phyloP scores from a whole-genome alignment of 1,140 invertebrate genomes.

The Araneus ventricosus region DNA sequence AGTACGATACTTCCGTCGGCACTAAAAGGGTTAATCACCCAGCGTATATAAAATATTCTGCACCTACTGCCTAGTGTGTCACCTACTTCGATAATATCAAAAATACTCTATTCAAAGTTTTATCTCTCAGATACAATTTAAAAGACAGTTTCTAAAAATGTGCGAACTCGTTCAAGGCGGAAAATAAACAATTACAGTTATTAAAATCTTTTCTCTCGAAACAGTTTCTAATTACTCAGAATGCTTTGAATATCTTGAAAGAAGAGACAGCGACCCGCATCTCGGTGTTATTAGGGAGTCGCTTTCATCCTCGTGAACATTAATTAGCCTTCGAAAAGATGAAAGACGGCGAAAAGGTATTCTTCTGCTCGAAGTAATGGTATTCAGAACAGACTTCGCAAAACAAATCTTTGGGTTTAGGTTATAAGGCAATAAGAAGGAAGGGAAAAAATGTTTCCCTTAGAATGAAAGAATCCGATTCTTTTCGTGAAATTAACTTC shows the following conservation, averaged over 20 bases:
- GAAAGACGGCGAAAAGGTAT: not conserved
- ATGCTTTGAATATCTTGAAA: not conserved
- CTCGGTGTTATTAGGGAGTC: not conserved
- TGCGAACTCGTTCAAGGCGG: not conserved
- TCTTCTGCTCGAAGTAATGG: not conserved
- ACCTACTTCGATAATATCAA: not conserved
- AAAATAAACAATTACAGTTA: slow-evolving; percentile 1
- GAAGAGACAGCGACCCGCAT: not conserved
- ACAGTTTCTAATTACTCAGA: not conserved
- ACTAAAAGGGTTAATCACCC: too few relatives aligned
- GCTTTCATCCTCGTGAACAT: not conserved
- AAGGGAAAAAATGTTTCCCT: too few relatives aligned
- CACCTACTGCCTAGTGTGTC: too few relatives aligned
- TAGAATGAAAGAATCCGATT: too few relatives aligned
- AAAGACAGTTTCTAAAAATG: not conserved
- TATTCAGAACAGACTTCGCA: not conserved
- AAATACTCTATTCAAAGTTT: not conserved
- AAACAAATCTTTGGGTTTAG: not conserved
- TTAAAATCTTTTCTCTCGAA: not conserved
- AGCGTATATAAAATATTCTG: too few relatives aligned
- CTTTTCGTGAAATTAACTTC: too few relatives aligned
- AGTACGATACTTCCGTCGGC: too few relatives aligned
- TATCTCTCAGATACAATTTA: not conserved
- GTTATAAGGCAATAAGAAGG: too few relatives aligned
- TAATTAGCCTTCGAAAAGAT: not conserved